Base-by-base conservation (phyloP, 2,888 invertebrate genomes). In the Acrobasis repandana region DNA sequence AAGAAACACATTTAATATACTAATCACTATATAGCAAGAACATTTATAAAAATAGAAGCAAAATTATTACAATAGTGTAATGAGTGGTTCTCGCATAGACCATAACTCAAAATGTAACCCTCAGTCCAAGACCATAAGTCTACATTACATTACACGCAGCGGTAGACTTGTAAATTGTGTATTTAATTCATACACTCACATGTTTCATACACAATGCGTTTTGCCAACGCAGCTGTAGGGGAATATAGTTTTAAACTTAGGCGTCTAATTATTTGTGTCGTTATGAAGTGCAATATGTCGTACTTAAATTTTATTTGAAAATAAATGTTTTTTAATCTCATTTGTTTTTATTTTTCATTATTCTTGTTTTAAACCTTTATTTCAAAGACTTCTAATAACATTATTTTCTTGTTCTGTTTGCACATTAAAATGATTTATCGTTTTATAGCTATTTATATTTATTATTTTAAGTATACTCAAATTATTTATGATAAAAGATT, bases 301-400 rank as follows among this genome's bases (percentile, higher is more conserved):
- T 81, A 79, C 80, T 79, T 82, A 82, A 72, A 65, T 68, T 68
- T 69, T 28, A 60, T 64, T 64, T 59, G 56, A 56, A 59, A 62
- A 63, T 65, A 63, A 64, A 65, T 57, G 50, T 69, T 65, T 66
- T 72, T 68, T 60, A 63, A 63, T 61, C 51, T 65, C 65, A 68
- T 58, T 58, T 28, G 47, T 61, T 62, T 52, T 57, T 38, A 51
- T 61, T 63, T 69, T 72, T 71, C 70, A 73, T 72, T 61, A 64
- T 71, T 69, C 36, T 56, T 63, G 57, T 58, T 50, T 33, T 33
- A 49, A 20, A 14, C 60, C 58, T 61, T 62, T n/a, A n/a, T n/a
- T n/a, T 51, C 59, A 61, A 52, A 16, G 15, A 54, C 15, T 5
- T 34, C n/a, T 43, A 43, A 14, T 43, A 4, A 11, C 5, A 14